These are phyloP conservation scores for Rhinichthys klamathensis DNA, from an alignment of 2,113 vertebrate species.

Conservation along the genomic window DNA sequence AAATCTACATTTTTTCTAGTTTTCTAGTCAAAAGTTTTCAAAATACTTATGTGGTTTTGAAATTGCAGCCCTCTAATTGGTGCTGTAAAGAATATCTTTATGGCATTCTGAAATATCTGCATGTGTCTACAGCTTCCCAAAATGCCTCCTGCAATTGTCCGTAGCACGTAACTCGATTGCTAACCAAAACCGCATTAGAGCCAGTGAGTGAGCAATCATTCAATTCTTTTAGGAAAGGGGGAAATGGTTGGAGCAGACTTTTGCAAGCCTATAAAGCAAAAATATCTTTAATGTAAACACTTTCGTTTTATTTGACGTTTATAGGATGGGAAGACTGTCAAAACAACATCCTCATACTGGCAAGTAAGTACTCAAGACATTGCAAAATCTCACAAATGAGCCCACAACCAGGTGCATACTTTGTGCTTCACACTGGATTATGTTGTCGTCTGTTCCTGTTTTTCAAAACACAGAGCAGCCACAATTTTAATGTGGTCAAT, in stretches of 20 bases:
- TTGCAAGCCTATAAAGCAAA: not conserved
- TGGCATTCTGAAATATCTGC: conserved; percentile 8
- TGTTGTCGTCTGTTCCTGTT: not conserved
- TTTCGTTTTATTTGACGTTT: not conserved
- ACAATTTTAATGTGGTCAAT: not conserved
- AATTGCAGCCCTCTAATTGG: not conserved
- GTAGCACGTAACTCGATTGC: not conserved
- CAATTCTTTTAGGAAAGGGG: not conserved
- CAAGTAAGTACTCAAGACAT: not conserved
- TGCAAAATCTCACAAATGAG: not conserved
- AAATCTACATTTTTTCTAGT: not conserved
- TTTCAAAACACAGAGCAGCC: conserved; percentile 9
- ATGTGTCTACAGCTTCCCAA: not conserved
- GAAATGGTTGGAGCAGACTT: not conserved
- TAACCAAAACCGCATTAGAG: conserved; percentile 9
- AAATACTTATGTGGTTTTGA: not conserved
- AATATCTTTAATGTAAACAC: not conserved
- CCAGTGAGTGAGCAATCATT: not conserved
- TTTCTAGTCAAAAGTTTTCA: not conserved
- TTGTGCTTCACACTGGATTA: conserved; percentile 6
- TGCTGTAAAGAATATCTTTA: not conserved
- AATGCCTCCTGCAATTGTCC: not conserved
- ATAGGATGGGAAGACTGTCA: conserved; percentile 23
- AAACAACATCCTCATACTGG: conserved; percentile 15
- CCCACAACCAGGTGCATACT: not conserved